Evolutionary conservation across 2,113 vertebrate genomes (phyloP), one percentile per base, ranked within the genome.

Genomic region (Pteronura brasiliensis): DNA sequence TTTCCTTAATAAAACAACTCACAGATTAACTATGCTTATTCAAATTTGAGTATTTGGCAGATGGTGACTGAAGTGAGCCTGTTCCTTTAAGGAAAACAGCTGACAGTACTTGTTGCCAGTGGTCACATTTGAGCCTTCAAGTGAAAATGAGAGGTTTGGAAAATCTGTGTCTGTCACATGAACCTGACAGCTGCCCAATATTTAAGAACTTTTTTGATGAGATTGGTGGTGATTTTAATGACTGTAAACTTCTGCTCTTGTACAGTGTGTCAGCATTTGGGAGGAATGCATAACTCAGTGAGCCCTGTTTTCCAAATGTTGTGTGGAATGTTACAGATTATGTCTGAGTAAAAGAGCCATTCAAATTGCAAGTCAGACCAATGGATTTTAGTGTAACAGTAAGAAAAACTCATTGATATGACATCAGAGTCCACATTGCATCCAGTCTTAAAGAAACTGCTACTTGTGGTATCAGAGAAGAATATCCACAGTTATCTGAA

Each of bases 1-100:
- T 91, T 95, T 90, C 76, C 31, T 92, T 92, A 92, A 44, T 47
- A 90, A 36, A 79, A 49, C 67, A 88, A 97, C 31, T 80, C 36
- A 76, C 72, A 82, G 71, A 39, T 95, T 65, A 92, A 87, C 39
- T 94, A 4, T 80, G 21, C 69, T 44, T 91, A 52, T 65, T 95
- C 39, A 39, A 6, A 92, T 82, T 82, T 97, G 67, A 74, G 36
- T 84, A 79, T 90, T 95, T 91, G 86, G 55, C 25, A 71, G 57
- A 47, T 42, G 67, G 6, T 85, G 49, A 85, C 61, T 63, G n/a
- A 94, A 88, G 20, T 69, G 20, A 91, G 34, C 11, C 27, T 71
- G 13, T 95, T 20, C 34, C 25, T 82, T 90, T 17, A 93, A 95
- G 72, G 82, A 97, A 87, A 79, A 80, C 86, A 94, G 18, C 42